Evolutionary conservation across 2,113 vertebrate species (phyloP).

Genomic region (Urocolius indicus): DNA sequence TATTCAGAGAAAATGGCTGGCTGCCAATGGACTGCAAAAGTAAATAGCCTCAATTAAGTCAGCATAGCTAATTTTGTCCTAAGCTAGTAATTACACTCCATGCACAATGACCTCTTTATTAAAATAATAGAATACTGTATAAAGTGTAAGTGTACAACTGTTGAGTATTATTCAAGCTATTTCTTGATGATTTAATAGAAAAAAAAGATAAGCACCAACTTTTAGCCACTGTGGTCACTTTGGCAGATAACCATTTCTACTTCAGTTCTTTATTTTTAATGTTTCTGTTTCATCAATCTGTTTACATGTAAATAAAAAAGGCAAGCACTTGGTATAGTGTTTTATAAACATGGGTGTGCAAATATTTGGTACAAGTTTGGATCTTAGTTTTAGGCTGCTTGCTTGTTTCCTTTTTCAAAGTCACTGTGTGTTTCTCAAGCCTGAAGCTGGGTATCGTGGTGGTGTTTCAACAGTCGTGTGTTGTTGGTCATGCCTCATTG

Average conservation of each 20-base stretch:
- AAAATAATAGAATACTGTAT: slow-evolving; percentile 5
- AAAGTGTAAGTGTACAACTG: neutral
- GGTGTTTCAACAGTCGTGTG: neutral
- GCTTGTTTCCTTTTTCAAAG: neutral
- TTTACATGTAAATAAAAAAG: neutral
- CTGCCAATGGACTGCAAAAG: slow-evolving; percentile 28
- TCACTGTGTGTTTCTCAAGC: neutral
- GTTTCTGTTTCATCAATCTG: neutral
- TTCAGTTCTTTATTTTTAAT: neutral
- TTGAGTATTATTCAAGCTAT: neutral
- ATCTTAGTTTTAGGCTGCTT: neutral
- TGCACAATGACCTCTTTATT: slow-evolving; percentile 28
- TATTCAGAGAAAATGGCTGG: slow-evolving; percentile 35
- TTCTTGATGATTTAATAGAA: neutral
- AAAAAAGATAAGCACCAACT: neutral
- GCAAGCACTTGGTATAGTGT: neutral
- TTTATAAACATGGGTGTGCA: neutral
- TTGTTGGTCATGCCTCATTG: neutral
- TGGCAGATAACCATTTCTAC: neutral
- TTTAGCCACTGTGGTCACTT: neutral
- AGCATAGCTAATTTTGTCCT: slow-evolving; percentile 33
- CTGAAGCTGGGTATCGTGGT: neutral
- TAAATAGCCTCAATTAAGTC: slow-evolving; percentile 42
- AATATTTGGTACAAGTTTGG: slow-evolving; percentile 37
- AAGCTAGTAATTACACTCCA: slow-evolving; percentile 16